Base-by-base conservation (phyloP, 2,113 vertebrate species). In the Toxostoma redivivum region DNA sequence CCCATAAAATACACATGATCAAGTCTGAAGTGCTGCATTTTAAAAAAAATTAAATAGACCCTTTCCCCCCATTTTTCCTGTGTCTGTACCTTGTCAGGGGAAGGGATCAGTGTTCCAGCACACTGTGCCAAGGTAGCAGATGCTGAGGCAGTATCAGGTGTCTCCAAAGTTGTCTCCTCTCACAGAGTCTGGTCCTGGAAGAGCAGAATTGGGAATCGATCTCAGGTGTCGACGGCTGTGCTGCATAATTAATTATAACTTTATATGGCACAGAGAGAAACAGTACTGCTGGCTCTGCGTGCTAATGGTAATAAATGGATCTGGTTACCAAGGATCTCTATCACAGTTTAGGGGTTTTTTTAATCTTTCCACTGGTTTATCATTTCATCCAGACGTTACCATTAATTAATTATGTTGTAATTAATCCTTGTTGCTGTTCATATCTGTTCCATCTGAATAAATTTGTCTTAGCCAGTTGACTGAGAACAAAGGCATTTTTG, bases 221-320 rank as follows among this genome's bases (percentile, higher is more conserved):
- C 90, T 92, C 90, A 37, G 76, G 88, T 90, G 73, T 81, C 9
- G 17, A 21, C 0, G 47, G 51, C 87, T 78, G 56, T 5, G 5
- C 88, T 97, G 90, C 71, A 92, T 97, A 96, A 95, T 97, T 97
- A 53, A 96, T 79, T 89, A 87, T 11, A 81, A 95, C 89, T 94
- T 91, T 84, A 94, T 67, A 89, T 45, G 65, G 56, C 69, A 50
- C 18, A 38, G 70, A 16, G 61, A 51, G 94, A 67, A 88, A 45
- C 35, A n/a, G 58, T 28, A 35, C 11, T 51, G 71, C 86, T 54
- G 50, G 31, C 44, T 64, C 5, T 47, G 27, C 48, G 31, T 40
- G 51, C 70, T 67, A 18, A 86, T 81, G 86, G 72, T 62, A 81
- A 88, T 61, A 74, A 88, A 65, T 64, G 57, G 81, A 76, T 91